Conservation (phyloP, 2,113 vertebrate species). For the Onychorhynchus coronatus region DNA sequence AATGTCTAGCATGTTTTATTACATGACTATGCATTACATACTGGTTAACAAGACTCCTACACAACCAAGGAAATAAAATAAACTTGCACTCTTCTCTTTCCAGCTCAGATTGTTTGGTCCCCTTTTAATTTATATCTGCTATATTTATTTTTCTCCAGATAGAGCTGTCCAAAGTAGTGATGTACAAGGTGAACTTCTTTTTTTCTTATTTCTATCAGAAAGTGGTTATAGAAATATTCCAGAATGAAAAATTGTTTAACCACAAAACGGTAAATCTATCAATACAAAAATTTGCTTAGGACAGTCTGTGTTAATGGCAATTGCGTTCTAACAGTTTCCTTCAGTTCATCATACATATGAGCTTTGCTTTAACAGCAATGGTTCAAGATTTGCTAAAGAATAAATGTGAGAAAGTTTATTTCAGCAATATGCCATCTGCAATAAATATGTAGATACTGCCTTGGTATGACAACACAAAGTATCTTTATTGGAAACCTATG, state of each 20-base stretch:
- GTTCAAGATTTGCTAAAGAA: neutral
- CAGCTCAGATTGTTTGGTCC: neutral
- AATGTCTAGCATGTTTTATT: slow-evolving; percentile 63
- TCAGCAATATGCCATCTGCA: neutral
- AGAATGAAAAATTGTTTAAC: neutral
- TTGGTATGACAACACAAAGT: neutral
- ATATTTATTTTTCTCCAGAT: neutral
- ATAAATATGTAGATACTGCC: neutral
- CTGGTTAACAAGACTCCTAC: slow-evolving; percentile 32
- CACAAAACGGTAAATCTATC: neutral
- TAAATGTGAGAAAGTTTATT: neutral
- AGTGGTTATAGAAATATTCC: neutral
- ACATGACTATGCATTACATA: slow-evolving; percentile 27
- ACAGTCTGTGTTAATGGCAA: neutral
- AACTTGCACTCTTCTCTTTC: neutral
- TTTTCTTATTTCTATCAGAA: neutral
- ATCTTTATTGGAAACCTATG: slow-evolving; percentile 17
- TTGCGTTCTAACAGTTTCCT: neutral
- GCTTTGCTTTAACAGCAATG: neutral
- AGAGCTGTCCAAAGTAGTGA: neutral
- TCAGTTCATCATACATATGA: neutral
- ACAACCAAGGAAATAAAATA: slow-evolving; percentile 49
- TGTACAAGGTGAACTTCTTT: neutral
- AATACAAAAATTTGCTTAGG: neutral
- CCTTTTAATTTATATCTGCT: neutral